Base-by-base conservation (phyloP, 2,797 vertebrate species). In the Notolabrus celidotus region DNA sequence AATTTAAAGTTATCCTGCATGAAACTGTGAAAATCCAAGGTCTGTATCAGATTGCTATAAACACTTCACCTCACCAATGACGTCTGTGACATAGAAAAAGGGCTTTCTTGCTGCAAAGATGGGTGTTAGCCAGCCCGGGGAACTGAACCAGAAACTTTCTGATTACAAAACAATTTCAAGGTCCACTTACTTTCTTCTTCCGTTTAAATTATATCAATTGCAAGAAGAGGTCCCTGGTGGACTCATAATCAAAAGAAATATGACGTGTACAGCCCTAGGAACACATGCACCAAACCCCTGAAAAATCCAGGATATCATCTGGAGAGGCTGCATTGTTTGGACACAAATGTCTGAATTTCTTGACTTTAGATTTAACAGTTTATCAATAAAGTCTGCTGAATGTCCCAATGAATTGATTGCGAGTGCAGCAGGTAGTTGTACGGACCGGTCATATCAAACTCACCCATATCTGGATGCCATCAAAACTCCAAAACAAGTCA, bases 21-120 rank as follows among this genome's bases (percentile, higher is more conserved):
- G 66, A 82, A 85, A 74, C 63, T 74, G 57, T 68, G 71, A 86
- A 56, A 74, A 76, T 79, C 41, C 70, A 71, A 60, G 3, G 33
- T 74, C 38, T 31, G 38, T 71, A 82, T 89, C 77, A 55, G 56
- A 70, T 87, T 90, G 58, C 74, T 52, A 33, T 80, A 86, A 89
- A 86, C 66, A 83, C 53, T 68, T 65, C 66, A 80, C 54, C 71
- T 78, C 58, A 83, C 33, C 65, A 31, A 45, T 81, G 84, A 87
- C 50, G 22, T 81, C 33, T 46, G 65, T 63, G 60, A 56, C 29
- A 36, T 12, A 19, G 46, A 49, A 60, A 66, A 70, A 51, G 23
- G 60, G n/a, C 12, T 14, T 69, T 45, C 47, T 45, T 46, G 45
- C 42, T 55, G n/a, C 33, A 62, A 73, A 67, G 20, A 22, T 61